Conservation (phyloP, 2,797 vertebrate genomes). For the Atherinosoma microstoma region DNA sequence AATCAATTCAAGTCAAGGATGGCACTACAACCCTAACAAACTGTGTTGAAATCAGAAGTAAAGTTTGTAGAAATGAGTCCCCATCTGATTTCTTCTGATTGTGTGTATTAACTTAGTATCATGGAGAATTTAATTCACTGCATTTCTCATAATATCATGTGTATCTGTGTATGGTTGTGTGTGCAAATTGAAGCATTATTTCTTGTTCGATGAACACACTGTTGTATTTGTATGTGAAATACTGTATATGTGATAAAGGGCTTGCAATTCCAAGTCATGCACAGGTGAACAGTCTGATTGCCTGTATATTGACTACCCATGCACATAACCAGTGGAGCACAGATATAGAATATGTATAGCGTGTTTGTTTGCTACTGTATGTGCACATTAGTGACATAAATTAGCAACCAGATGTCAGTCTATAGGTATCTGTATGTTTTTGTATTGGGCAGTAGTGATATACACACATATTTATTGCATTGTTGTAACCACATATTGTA, state of each 20-base stretch:
- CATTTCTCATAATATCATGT: conserved; percentile 8
- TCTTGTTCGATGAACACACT: conserved; percentile 52
- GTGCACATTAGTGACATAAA: neutral
- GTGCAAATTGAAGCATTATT: conserved; percentile 19
- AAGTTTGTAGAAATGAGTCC: neutral
- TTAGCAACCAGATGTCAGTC: no score
- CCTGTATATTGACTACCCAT: conserved; percentile 70
- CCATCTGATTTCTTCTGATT: neutral
- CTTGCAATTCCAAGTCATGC: conserved; percentile 62
- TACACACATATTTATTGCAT: no score
- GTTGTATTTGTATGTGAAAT: conserved; percentile 41
- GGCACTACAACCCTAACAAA: neutral
- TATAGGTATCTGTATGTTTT: no score
- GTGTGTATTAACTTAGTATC: neutral
- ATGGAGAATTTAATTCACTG: conserved; percentile 1
- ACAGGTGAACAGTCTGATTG: conserved; percentile 71
- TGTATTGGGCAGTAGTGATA: no score
- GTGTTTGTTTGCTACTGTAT: conserved; percentile 1
- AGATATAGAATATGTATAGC: no score
- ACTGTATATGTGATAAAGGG: conserved; percentile 44
- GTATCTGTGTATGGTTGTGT: conserved; percentile 18
- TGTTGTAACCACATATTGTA: neutral
- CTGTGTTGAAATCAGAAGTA: neutral
- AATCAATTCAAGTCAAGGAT: neutral
- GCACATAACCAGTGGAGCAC: conserved; percentile 24